These are phyloP conservation scores for Galaxias olidus DNA, from an alignment of 2,797 vertebrate species.

Conservation along the genomic window DNA sequence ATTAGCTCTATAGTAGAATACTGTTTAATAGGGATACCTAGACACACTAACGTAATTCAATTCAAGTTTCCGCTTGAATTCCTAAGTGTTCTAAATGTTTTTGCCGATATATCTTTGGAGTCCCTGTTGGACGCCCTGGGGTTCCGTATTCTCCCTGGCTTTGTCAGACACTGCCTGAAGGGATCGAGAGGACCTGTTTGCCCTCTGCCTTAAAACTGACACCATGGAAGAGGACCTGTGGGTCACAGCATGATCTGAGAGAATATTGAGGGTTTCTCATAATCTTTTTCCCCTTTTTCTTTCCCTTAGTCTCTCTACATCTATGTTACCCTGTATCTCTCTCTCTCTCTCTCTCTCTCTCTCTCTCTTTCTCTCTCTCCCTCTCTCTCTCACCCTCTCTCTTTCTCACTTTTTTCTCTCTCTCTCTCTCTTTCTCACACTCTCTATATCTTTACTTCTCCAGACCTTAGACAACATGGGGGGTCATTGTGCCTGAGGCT, in stretches of 20 bases:
- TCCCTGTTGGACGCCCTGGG: constrained; percentile 39
- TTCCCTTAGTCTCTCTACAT: not conserved
- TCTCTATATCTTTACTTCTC: constrained; percentile 25
- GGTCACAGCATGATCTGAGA: constrained; percentile 44
- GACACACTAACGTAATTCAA: too few relatives aligned
- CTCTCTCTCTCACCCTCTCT: constrained; percentile 4
- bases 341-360: constrained; percentile 6
- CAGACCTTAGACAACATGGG: constrained; percentile 48
- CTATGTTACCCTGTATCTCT: not conserved
- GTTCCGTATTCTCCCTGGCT: constrained; percentile 43
- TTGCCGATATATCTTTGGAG: constrained; percentile 34
- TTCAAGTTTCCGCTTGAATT: too few relatives aligned
- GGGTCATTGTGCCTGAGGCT: constrained; percentile 56
- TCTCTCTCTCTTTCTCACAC: constrained; percentile 40
- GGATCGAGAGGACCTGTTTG: constrained; percentile 38
- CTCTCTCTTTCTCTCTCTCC: not conserved
- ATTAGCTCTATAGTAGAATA: too few relatives aligned
- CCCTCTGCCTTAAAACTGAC: constrained; percentile 29
- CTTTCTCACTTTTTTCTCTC: constrained; percentile 12
- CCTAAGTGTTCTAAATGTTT: constrained; percentile 29
- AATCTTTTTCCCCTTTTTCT: constrained; percentile 13
- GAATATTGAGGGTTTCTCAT: constrained; percentile 29
- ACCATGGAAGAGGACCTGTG: constrained; percentile 35
- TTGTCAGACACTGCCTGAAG: constrained; percentile 34
- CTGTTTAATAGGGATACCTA: too few relatives aligned